These are phyloP conservation scores for Montipora efflorescens DNA, from an alignment of 64 coral and sea anemone species.

Conservation along the genomic window DNA sequence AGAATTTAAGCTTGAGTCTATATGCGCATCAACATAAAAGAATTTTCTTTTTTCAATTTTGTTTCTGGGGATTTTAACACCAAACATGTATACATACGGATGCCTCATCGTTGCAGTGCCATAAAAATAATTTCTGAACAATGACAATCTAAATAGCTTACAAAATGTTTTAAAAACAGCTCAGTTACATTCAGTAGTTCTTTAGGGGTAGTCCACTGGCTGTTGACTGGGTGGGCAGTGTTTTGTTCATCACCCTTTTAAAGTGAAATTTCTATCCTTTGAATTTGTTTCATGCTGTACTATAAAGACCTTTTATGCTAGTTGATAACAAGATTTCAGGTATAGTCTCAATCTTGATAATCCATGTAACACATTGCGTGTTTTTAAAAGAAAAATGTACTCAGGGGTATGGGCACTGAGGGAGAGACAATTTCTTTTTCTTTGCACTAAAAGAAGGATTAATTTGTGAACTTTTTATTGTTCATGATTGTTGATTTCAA, in stretches of 20 bases:
- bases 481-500: too few species aligned
- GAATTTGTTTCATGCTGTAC: too few species aligned
- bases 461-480: too few species aligned
- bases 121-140: background rate
- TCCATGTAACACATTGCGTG: too few species aligned
- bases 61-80: background rate
- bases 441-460: too few species aligned
- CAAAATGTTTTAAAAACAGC: background rate
- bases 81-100: background rate
- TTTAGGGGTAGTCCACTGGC: background rate
- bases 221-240: too few species aligned
- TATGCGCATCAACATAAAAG: background rate
- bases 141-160: background rate
- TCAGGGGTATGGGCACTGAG: too few species aligned
- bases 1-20: background rate
- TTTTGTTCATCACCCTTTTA: background rate
- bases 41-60: background rate
- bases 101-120: background rate
- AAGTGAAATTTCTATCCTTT: background rate
- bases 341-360: too few species aligned
- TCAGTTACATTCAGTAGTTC: slow-evolving; percentile 4
- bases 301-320: too few species aligned
- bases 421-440: too few species aligned
- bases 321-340: too few species aligned
- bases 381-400: too few species aligned